These are phyloP conservation scores for Furcifer pardalis DNA, from an alignment of 2,797 vertebrate genomes.

Conservation along the genomic window DNA sequence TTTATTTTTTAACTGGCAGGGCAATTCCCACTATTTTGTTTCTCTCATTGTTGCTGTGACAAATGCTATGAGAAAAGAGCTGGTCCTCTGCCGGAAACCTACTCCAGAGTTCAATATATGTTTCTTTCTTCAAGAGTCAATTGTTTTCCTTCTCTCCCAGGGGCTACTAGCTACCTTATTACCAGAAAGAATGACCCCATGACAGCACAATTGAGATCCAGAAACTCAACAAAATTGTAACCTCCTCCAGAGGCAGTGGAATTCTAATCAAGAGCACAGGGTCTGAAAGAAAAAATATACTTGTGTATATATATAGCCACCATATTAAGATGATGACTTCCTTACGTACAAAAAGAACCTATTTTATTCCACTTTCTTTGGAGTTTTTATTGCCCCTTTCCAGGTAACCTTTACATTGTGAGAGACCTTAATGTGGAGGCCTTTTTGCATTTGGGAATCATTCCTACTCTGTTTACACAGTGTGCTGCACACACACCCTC, in stretches of 20 bases:
- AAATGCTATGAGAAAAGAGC: conserved; percentile 67
- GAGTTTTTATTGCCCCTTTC: conserved; percentile 65
- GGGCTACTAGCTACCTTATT: conserved; percentile 73
- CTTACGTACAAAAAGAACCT: conserved; percentile 63
- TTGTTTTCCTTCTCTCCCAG: conserved; percentile 72
- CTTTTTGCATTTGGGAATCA: conserved; percentile 60
- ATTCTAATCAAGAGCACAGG: conserved; percentile 72
- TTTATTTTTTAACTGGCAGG: conserved; percentile 44
- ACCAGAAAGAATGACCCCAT: conserved; percentile 75
- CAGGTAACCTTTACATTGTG: conserved; percentile 62
- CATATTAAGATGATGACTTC: conserved; percentile 62
- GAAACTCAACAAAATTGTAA: conserved; percentile 73
- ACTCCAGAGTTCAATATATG: conserved; percentile 63
- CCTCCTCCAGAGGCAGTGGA: conserved; percentile 65
- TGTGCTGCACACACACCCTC: conserved; percentile 57
- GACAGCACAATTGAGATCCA: conserved; percentile 68
- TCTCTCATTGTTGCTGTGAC: conserved; percentile 59
- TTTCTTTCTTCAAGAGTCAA: conserved; percentile 70
- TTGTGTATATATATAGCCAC: conserved; percentile 59
- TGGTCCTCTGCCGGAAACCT: conserved; percentile 69
- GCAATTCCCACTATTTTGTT: conserved; percentile 63
- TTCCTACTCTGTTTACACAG: conserved; percentile 58
- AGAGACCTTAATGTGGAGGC: conserved; percentile 57
- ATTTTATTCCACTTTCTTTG: conserved; percentile 60
- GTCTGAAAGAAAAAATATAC: conserved; percentile 74